Percentiles rank a stretch among this genome's conserved stretches.
Conservation (phyloP, 2,888 invertebrate genomes). For the Meganola albula region DNA sequence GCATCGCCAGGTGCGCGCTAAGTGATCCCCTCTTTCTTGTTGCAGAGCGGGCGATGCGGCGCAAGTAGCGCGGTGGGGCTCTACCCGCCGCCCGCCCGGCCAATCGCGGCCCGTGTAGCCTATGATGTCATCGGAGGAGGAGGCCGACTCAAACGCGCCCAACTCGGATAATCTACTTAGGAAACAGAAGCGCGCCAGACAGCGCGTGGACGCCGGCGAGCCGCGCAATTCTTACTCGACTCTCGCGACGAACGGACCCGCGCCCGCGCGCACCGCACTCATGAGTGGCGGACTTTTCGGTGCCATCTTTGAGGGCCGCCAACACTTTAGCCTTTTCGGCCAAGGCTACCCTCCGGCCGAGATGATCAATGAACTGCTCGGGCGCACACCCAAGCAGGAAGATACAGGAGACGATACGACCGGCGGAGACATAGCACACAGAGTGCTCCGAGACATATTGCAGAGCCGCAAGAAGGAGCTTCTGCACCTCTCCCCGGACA, state of each 20-base stretch:
- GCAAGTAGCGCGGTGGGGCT: slow-evolving; percentile 72
- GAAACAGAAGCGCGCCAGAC: slow-evolving; percentile 95
- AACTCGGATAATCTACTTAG: slow-evolving; percentile 94
- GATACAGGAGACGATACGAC: slow-evolving; percentile 75
- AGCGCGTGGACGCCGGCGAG: slow-evolving; percentile 97
- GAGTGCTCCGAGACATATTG: slow-evolving; percentile 93
- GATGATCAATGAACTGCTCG: slow-evolving; percentile 93
- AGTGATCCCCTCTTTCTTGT: slow-evolving; percentile 65
- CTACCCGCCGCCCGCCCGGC: slow-evolving; percentile 82
- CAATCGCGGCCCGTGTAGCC: slow-evolving; percentile 89
- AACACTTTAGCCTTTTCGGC: slow-evolving; percentile 88
- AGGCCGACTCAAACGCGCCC: slow-evolving; percentile 95
- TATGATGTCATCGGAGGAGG: slow-evolving; percentile 98
- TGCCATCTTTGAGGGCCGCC: slow-evolving; percentile 89
- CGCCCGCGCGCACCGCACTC: slow-evolving; percentile 83
- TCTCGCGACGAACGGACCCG: slow-evolving; percentile 74
- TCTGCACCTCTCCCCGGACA: slow-evolving; percentile 79
- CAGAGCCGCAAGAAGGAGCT: slow-evolving; percentile 92
- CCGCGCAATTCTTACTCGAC: slow-evolving; percentile 93
- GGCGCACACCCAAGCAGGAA: slow-evolving; percentile 86
- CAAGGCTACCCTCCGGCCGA: slow-evolving; percentile 92
- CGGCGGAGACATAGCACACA: slow-evolving; percentile 81
- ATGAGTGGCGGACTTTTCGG: slow-evolving; percentile 92
- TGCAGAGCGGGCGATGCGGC: slow-evolving; percentile 75
- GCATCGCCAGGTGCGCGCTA: slow-evolving; percentile 62